Evolutionary conservation across 2,797 vertebrate species (phyloP), one percentile per base, ranked within the genome.

Genomic region (Siniperca obscura): DNA sequence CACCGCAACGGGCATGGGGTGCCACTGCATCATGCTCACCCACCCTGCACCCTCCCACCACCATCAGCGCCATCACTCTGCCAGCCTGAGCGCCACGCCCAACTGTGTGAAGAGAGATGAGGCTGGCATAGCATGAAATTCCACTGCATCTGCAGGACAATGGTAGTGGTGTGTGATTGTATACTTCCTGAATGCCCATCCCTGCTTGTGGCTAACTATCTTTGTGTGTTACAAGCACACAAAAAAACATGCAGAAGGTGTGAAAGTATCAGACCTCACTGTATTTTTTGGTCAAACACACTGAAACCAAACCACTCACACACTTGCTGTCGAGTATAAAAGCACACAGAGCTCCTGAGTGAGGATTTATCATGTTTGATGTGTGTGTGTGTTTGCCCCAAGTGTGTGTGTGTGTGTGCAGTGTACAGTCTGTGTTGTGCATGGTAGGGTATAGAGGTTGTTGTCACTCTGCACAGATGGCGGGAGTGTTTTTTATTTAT

Each of bases 61-160:
- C n/a, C 64, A 68, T 21, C 81, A 83, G 36, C 59, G 55, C 53
- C 52, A 48, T 62, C 78, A 85, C 76, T 72, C 78, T 95, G 95
- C 93, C 95, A 94, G 92, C 89, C 93, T 84, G 87, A 93, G 90
- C 84, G 85, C 96, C 94, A 95, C 94, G 93, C 96, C 95, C 94
- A 95, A 70, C 87, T 90, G 93, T 93, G 94, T 91, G 86, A 90
- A 88, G 95, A 94, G 94, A 94, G 92, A 94, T 94, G 91, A 85
- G 90, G 94, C 95, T 96, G 96, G 97, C 94, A 91, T 90, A 86
- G 92, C 93, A 94, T 78, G 95, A 97, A 97, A 98, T 98, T 98
- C 97, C 97, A 96, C 96, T 96, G 96, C 97, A 98, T 97, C 96
- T 96, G 96, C 96, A 96, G 95, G 88, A 96, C 90, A 90, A 91